A percentile compares a stretch with the other conserved stretches of the same genome.
These are phyloP conservation scores for Gymnocheta viridis DNA, from an alignment of 2,888 invertebrate genomes.

Conservation along the genomic window DNA sequence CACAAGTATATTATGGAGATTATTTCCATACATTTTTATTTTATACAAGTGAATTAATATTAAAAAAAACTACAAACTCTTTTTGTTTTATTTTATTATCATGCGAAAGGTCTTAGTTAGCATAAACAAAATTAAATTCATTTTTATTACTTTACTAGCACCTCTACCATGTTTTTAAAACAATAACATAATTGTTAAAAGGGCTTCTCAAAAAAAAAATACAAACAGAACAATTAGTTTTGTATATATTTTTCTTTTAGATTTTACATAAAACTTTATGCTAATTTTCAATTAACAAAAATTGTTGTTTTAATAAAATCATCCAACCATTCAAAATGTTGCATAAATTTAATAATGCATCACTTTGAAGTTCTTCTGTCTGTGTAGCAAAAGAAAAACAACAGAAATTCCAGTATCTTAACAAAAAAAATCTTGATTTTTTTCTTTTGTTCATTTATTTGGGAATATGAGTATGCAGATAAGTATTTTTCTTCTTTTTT, in stretches of 20 bases:
- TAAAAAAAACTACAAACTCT: no score
- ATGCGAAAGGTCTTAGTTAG: no score
- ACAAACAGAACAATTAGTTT: neutral
- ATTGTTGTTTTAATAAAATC: conserved; percentile 67
- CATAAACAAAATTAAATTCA: conserved; percentile 20
- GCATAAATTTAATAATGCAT: conserved; percentile 70
- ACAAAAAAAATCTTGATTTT: conserved; percentile 4
- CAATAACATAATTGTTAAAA: neutral
- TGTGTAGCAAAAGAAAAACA: conserved; percentile 1
- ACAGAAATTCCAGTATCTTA: conserved; percentile 37
- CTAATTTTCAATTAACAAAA: conserved; percentile 70
- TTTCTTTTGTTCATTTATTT: neutral
- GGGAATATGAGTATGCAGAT: conserved; percentile 31
- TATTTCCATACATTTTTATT: no score
- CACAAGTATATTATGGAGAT: no score
- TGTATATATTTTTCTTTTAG: neutral
- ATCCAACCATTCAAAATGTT: conserved; percentile 67
- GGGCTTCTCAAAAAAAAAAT: neutral
- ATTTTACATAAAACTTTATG: conserved; percentile 59
- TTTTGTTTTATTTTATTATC: no score
- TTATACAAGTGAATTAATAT: no score
- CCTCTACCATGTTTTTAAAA: conserved; percentile 55
- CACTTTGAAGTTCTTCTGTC: conserved; percentile 44
- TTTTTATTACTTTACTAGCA: conserved; percentile 63
- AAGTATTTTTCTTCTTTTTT: neutral